A percentile compares a stretch with the other conserved stretches of the same genome.
Evolutionary conservation across 2,113 vertebrate genomes (phyloP).

Genomic region (Gila orcuttii): DNA sequence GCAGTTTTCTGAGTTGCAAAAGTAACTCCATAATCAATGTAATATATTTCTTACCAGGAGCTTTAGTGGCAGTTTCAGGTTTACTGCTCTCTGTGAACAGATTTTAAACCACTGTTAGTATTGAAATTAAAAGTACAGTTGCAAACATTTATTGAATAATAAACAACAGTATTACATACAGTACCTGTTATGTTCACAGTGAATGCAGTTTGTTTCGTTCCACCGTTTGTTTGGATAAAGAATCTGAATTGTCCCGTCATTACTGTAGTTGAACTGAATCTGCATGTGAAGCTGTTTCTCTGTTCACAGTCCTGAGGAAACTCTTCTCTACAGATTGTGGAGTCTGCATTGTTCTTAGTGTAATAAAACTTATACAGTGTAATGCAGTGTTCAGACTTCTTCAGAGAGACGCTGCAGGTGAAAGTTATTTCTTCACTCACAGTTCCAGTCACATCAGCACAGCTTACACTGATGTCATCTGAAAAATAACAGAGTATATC

Average conservation of each 20-base stretch:
- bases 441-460: no score
- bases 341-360: accelerated
- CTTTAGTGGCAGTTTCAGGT: background rate
- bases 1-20: background rate
- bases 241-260: background rate
- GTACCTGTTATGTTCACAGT: background rate
- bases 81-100: background rate
- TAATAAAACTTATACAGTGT: no score
- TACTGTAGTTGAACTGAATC: background rate
- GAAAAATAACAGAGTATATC: no score
- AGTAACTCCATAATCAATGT: background rate
- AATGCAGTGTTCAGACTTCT: no score
- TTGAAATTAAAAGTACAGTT: background rate
- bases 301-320: background rate
- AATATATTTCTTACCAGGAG: background rate
- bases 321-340: accelerated
- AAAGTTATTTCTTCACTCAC: background rate
- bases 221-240: background rate
- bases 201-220: accelerated
- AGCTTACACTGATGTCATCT: no score
- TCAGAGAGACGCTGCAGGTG: background rate
- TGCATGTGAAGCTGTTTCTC: background rate
- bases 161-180: background rate
- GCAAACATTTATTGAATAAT: background rate
- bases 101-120: background rate